Evolutionary conservation across 2,113 vertebrate genomes (phyloP).

Genomic region (Oreocharis arfaki): DNA sequence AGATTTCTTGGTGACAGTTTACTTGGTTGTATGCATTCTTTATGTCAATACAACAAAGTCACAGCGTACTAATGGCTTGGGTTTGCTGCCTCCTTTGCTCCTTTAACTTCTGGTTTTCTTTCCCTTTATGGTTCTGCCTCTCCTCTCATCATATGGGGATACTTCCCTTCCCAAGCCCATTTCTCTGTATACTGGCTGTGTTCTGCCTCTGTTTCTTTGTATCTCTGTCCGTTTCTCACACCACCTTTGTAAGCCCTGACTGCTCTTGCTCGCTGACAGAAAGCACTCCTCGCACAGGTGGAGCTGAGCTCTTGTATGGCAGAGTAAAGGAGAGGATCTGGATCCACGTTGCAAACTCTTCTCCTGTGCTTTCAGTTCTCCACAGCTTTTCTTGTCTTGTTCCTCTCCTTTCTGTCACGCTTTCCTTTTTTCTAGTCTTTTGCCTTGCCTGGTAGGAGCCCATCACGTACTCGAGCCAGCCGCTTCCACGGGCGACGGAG

Average conservation of each 20-base stretch:
- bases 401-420: neutral
- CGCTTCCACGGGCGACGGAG: slow-evolving; percentile 82
- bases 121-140: neutral
- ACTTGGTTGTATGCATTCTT: neutral
- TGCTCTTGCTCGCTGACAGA: neutral
- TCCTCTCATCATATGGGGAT: neutral
- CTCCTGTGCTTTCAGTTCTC: neutral
- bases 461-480: slow-evolving; percentile 62
- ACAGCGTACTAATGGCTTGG: neutral
- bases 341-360: neutral
- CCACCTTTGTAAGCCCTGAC: neutral
- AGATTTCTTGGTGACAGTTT: neutral
- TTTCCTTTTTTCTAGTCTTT: slow-evolving; percentile 66
- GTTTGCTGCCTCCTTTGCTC: neutral
- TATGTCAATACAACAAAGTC: neutral
- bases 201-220: neutral
- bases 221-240: neutral
- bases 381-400: neutral
- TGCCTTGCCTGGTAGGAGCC: slow-evolving; percentile 68
- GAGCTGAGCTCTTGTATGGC: neutral
- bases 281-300: neutral
- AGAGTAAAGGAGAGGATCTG: neutral
- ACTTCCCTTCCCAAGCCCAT: neutral
- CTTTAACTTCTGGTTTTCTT: neutral
- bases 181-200: neutral